Evolutionary conservation across 2,113 vertebrate species (phyloP).

Genomic region (Cairina moschata): DNA sequence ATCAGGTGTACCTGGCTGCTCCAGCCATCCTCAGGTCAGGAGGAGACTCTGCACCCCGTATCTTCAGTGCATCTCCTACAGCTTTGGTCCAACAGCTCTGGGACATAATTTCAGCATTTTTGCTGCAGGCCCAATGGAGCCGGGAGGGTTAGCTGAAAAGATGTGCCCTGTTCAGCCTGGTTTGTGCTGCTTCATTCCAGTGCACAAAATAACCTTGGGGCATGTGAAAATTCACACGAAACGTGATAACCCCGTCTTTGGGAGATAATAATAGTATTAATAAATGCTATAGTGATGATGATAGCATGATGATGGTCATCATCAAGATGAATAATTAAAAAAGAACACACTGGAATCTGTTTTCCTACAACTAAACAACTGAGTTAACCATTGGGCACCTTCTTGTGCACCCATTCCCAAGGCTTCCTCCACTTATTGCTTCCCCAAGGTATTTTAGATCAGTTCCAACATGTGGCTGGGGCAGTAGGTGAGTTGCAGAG

Average conservation of each 20-base stretch:
- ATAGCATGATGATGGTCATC: neutral
- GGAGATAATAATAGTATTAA: neutral
- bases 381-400: neutral
- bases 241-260: neutral
- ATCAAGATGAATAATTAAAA: neutral
- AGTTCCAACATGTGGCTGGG: neutral
- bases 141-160: neutral
- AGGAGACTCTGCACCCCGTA: neutral
- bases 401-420: neutral
- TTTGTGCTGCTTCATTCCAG: neutral
- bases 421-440: neutral
- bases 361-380: neutral
- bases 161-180: neutral
- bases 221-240: too few relatives aligned
- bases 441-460: neutral
- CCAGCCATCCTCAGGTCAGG: neutral
- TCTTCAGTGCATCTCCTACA: neutral
- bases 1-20: neutral
- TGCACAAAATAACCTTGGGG: too few relatives aligned
- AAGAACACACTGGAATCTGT: neutral
- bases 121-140: too few relatives aligned
- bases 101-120: neutral
- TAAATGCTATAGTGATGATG: neutral
- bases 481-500: neutral
- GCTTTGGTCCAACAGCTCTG: neutral